A percentile compares a stretch with the other conserved stretches of the same genome.
Evolutionary conservation across 2,888 invertebrate genomes (phyloP).

Genomic region (Heliconius cydno): DNA sequence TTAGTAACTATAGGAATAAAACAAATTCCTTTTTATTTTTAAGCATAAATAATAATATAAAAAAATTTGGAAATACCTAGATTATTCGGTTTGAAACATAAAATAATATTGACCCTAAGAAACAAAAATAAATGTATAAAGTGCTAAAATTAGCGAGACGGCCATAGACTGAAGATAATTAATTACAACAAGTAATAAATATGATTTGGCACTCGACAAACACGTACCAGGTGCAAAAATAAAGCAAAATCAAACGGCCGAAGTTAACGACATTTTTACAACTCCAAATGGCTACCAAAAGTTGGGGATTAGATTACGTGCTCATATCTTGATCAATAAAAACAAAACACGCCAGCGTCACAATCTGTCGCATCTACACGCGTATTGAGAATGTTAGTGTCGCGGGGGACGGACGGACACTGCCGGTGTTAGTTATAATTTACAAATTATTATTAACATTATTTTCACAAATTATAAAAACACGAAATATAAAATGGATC

Average conservation of each 20-base stretch:
- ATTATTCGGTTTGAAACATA: too few species aligned
- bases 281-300: slow-evolving; percentile 34
- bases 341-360: slow-evolving; percentile 14
- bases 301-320: slow-evolving; percentile 37
- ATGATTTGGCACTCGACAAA: slow-evolving; percentile 47
- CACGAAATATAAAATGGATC: not conserved
- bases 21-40: not conserved
- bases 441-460: not conserved
- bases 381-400: not conserved
- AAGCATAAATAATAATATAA: too few species aligned
- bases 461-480: not conserved
- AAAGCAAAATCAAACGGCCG: slow-evolving; percentile 47
- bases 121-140: not conserved
- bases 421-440: not conserved
- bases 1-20: not conserved
- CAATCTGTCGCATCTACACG: slow-evolving; percentile 22
- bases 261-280: slow-evolving; percentile 48
- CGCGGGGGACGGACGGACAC: not conserved
- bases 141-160: slow-evolving; percentile 48
- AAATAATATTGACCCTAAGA: not conserved
- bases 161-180: slow-evolving; percentile 45
- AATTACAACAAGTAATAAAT: slow-evolving; percentile 42
- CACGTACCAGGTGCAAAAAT: slow-evolving; percentile 60
- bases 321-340: slow-evolving; percentile 25
- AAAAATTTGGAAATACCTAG: too few species aligned